phyloP scores from a whole-genome alignment of 2,797 vertebrate genomes.

The Oryzias dopingdopingensis region DNA sequence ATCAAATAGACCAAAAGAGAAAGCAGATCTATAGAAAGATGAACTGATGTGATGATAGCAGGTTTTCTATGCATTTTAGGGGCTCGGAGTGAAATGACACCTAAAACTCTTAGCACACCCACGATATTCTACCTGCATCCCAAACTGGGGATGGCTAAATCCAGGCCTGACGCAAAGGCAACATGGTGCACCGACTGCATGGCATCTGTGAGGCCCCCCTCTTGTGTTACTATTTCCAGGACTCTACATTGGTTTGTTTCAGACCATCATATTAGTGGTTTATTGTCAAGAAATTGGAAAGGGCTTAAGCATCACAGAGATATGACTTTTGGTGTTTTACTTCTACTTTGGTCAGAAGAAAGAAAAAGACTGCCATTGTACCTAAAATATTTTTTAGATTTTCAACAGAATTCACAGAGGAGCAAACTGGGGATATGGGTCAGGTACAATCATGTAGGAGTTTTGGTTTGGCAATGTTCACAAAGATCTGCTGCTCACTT shows the following conservation, averaged over 20 bases:
- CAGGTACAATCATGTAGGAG: slow-evolving; percentile 10
- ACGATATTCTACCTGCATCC: no score
- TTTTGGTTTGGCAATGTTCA: slow-evolving; percentile 24
- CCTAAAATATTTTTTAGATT: slow-evolving; percentile 34
- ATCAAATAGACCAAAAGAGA: no score
- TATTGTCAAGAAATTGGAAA: slow-evolving; percentile 71
- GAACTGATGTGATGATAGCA: no score
- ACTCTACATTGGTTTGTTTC: slow-evolving; percentile 56
- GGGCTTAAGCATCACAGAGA: slow-evolving; percentile 70
- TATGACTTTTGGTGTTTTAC: slow-evolving; percentile 72
- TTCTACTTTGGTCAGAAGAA: slow-evolving; percentile 67
- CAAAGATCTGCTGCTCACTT: slow-evolving; percentile 4
- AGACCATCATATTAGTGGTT: slow-evolving; percentile 75
- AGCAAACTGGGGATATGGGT: slow-evolving; percentile 15
- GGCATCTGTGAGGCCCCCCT: slow-evolving; percentile 41
- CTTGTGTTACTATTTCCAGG: slow-evolving; percentile 67
- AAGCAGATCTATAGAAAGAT: no score
- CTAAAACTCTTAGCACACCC: no score
- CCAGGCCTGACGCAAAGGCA: not conserved
- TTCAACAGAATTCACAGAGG: slow-evolving; percentile 32
- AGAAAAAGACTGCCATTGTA: slow-evolving; percentile 38
- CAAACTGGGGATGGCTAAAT: no score
- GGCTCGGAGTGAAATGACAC: no score
- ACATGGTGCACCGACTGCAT: slow-evolving; percentile 17
- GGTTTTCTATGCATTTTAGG: no score